These are phyloP conservation scores for Nesoenas mayeri DNA, from an alignment of 2,113 vertebrate genomes.

Conservation along the genomic window DNA sequence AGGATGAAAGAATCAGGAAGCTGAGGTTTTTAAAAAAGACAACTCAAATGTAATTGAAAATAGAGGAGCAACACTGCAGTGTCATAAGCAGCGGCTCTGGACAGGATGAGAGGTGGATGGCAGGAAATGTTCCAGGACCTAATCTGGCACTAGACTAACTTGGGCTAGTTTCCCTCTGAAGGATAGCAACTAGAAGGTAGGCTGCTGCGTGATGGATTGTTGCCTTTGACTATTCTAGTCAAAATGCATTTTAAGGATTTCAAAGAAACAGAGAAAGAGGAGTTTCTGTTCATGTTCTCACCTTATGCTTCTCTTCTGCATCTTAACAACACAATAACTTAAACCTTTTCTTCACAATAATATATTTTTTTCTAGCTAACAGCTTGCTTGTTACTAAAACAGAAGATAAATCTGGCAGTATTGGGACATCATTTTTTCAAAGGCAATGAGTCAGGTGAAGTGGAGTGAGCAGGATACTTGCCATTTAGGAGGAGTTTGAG, in stretches of 20 bases:
- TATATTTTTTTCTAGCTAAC: neutral
- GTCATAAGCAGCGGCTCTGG: neutral
- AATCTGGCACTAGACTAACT: neutral
- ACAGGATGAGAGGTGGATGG: neutral
- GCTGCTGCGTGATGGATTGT: neutral
- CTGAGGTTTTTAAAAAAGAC: neutral
- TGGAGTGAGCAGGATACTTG: neutral
- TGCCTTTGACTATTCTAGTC: neutral
- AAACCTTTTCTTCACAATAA: neutral
- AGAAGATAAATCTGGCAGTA: neutral
- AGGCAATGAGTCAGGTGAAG: neutral
- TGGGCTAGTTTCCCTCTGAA: neutral
- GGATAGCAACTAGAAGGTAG: neutral
- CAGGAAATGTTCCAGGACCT: neutral
- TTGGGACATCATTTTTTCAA: neutral
- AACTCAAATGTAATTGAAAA: neutral
- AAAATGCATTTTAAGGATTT: neutral
- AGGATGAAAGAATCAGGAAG: neutral
- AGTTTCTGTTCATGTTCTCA: neutral
- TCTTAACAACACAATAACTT: neutral
- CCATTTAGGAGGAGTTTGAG: neutral
- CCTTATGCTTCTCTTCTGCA: neutral
- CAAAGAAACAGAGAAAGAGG: neutral
- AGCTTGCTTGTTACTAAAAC: neutral
- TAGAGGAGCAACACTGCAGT: neutral